A percentile compares a stretch with the other conserved stretches of the same genome.
phyloP scores from a whole-genome alignment of 92 coral and sea anemone genomes.

The Siderastrea radians region DNA sequence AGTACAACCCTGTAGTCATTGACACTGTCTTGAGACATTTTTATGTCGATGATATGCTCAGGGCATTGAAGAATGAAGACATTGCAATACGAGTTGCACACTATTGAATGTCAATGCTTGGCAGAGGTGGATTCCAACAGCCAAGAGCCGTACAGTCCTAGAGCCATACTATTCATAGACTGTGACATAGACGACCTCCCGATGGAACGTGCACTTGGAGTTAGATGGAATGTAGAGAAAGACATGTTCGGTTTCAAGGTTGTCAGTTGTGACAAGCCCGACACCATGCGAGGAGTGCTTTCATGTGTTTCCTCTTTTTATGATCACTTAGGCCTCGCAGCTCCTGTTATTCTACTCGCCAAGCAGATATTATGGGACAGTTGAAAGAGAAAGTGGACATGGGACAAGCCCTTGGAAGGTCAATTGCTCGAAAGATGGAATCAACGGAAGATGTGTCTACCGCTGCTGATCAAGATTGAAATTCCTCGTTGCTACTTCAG shows the following conservation, averaged over 20 bases:
- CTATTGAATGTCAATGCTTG: not conserved
- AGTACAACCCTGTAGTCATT: not conserved
- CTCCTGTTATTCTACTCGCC: not conserved
- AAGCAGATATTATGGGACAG: not conserved
- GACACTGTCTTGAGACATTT: slow-evolving; percentile 1
- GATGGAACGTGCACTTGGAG: slow-evolving; percentile 14
- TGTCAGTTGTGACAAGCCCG: not conserved
- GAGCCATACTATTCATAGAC: not conserved
- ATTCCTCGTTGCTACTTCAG: not conserved
- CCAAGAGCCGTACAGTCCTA: slow-evolving; percentile 2
- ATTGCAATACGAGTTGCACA: not conserved
- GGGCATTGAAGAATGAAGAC: not conserved
- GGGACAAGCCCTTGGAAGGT: not conserved
- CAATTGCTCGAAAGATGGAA: not conserved
- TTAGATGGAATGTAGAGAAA: not conserved
- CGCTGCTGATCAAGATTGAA: not conserved
- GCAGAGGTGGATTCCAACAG: slow-evolving; percentile 6
- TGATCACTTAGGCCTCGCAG: not conserved
- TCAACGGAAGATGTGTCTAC: not conserved
- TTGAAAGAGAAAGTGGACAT: not conserved
- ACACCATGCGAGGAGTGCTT: not conserved
- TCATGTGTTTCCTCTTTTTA: not conserved
- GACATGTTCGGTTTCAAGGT: not conserved
- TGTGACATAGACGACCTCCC: not conserved
- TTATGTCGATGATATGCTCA: slow-evolving; percentile 12